Evolutionary conservation across 2,113 vertebrate species (phyloP).

Genomic region (Baryphthengus martii): DNA sequence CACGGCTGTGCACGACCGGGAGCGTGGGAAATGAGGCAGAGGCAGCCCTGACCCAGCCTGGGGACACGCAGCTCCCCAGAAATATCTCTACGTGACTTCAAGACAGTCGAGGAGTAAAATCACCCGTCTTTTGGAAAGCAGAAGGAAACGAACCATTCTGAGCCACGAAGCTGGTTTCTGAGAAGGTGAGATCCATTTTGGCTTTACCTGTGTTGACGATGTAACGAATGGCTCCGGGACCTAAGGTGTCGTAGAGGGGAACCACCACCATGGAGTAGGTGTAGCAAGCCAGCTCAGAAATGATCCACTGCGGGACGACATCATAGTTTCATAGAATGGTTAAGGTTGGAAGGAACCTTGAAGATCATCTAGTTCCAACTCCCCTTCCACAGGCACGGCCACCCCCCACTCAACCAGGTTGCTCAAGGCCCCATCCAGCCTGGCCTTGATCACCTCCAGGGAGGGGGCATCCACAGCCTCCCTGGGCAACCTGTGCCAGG

Average conservation of each 20-base stretch:
- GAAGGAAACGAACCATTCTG: background rate
- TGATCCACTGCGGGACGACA: conserved; percentile 87
- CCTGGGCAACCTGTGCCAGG: no score
- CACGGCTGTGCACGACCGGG: rapidly evolving
- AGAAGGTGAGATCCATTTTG: background rate
- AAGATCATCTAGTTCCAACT: no score
- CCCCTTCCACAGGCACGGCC: no score
- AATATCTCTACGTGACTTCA: background rate
- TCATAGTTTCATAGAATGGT: no score
- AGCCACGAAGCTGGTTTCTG: background rate
- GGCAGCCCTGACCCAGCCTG: background rate
- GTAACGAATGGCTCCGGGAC: conserved; percentile 90
- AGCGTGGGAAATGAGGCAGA: background rate
- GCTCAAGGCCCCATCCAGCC: no score
- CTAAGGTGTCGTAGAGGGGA: conserved; percentile 94
- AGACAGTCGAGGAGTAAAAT: background rate
- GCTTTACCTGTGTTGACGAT: conserved; percentile 91
- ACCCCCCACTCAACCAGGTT: no score
- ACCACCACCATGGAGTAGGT: conserved; percentile 98
- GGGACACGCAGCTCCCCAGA: background rate
- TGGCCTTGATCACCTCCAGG: no score
- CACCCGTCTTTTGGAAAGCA: background rate
- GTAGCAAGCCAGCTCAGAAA: conserved; percentile 95
- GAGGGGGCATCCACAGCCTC: no score
- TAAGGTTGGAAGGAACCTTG: no score